Evolutionary conservation across 2,888 invertebrate species (phyloP), one percentile per base, ranked within the genome.

Genomic region (Liodrosophila aerea): DNA sequence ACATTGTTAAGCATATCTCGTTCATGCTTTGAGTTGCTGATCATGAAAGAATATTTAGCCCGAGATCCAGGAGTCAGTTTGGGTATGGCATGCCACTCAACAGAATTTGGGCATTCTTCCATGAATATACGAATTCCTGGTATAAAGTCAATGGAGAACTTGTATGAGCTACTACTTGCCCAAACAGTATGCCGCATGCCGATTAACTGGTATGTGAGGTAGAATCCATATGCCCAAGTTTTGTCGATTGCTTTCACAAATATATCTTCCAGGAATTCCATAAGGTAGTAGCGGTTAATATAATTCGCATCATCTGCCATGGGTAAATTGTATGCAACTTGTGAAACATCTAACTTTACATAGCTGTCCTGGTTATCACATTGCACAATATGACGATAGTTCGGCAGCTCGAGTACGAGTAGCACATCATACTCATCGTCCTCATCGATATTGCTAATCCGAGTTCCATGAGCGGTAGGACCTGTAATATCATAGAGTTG

Each of bases 1-100:
- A 2, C 8, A 16, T 39, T 1, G 15, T 30, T 3, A 12, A 37
- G 3, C 9, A 29, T n/a, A n/a, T 2, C 0, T 0, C 1, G 7
- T 18, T 53, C 52, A 0, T 0, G 7, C 2, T 8, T 2, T n/a
- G 30, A 13, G 16, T 37, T 22, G 12, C 16, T 52, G 4, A 53
- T 30, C 37, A 53, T 36, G 1, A 53, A 53, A 3, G 52, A 53
- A 11, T 53, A 53, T 0, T 53, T 53, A 7, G 52, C 52, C 18
- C 1, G 7, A 1, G n/a, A 30, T 1, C 44, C 37, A 1, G 30
- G 45, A 16, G 18, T 53, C 8, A 44, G 16, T 18, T 53, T 53
- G n/a, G 45, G 45, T 18, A 53, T 37, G 11, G 45, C 52, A 37
- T 37, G 37, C 15, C 29, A 53, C n/a, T 12, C 8, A 37, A 1